Base-by-base conservation (phyloP, 1,140 invertebrate species). In the Microvelia longipes region DNA sequence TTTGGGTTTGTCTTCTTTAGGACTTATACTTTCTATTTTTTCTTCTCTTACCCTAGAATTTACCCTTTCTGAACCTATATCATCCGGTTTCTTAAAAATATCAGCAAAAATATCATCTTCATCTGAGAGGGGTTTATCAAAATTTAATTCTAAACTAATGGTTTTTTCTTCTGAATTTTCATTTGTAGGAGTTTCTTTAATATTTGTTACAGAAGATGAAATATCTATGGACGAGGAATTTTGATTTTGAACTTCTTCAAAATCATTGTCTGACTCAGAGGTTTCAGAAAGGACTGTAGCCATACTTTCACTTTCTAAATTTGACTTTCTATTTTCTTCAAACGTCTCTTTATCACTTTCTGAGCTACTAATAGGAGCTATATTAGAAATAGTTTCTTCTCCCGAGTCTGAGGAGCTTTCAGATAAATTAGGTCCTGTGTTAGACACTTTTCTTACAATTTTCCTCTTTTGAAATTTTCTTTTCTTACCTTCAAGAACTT, bases 21-120 rank as follows among this genome's bases (percentile, higher is more conserved):
- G n/a, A n/a, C n/a, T n/a, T n/a, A n/a, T n/a, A n/a, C n/a, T n/a
- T n/a, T n/a, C n/a, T n/a, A n/a, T n/a, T n/a, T n/a, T n/a, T n/a
- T n/a, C n/a, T n/a, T n/a, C n/a, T n/a, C n/a, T n/a, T n/a, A n/a
- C n/a, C n/a, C n/a, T n/a, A n/a, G 50, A 30, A 68, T 11, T 50
- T 11, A 19, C 5, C 19, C 5, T 50, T 19, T 11, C 35, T 50
- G 5, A 11, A 50, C 19, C 19, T 11, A 11, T 50, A 11, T 50
- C 35, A 50, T 19, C 35, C 5, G 5, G 19, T 50, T 50, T 50
- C 35, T 19, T 30, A 72, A 80, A 79, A n/a, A 80, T 71, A 75
- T 80, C 78, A 26, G 76, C 76, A 77, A 80, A 80, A 65, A 80
- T 75, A 72, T 80, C 79, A 71, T 79, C 76, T 63, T 77, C 74